These are phyloP conservation scores for Noctua fimbriata DNA, from an alignment of 2,888 invertebrate genomes.

Conservation along the genomic window DNA sequence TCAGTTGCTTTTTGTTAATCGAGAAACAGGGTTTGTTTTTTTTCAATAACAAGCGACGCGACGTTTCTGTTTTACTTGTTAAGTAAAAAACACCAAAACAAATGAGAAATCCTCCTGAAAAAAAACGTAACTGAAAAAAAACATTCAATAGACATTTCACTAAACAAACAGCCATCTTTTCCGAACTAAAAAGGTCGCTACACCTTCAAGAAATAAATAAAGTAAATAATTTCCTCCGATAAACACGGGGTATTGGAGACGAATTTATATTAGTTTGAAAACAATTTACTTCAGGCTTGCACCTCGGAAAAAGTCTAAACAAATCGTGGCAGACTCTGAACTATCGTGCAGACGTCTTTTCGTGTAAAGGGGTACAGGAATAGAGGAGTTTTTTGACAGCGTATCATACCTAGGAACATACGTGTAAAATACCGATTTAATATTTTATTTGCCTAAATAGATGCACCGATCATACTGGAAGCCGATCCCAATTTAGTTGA, in stretches of 20 bases:
- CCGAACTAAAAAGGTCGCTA: conserved; percentile 46
- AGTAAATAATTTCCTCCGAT: conserved; percentile 68
- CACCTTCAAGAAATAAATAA: conserved; percentile 51
- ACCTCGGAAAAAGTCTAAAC: conserved; percentile 78
- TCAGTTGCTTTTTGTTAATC: background rate
- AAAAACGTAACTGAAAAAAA: background rate
- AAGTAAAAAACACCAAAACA: background rate
- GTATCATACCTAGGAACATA: background rate
- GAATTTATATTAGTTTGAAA: conserved; percentile 77
- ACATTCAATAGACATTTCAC: conserved; percentile 13
- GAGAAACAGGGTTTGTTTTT: background rate
- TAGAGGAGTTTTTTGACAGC: conserved; percentile 3
- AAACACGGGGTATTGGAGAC: conserved; percentile 69
- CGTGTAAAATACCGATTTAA: background rate
- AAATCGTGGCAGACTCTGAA: conserved; percentile 73
- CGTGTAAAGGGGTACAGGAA: conserved; percentile 56
- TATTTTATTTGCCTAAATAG: too few species aligned
- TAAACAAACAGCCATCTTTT: conserved; percentile 32
- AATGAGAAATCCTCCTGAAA: background rate
- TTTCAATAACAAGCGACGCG: background rate
- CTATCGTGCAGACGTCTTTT: conserved; percentile 68
- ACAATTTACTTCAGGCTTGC: conserved; percentile 76
- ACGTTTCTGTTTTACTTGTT: background rate
- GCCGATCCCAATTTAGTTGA: background rate
- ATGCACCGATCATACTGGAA: background rate